These are phyloP conservation scores for Nycticebus coucang DNA, from an alignment of 2,113 vertebrate species.

Conservation along the genomic window DNA sequence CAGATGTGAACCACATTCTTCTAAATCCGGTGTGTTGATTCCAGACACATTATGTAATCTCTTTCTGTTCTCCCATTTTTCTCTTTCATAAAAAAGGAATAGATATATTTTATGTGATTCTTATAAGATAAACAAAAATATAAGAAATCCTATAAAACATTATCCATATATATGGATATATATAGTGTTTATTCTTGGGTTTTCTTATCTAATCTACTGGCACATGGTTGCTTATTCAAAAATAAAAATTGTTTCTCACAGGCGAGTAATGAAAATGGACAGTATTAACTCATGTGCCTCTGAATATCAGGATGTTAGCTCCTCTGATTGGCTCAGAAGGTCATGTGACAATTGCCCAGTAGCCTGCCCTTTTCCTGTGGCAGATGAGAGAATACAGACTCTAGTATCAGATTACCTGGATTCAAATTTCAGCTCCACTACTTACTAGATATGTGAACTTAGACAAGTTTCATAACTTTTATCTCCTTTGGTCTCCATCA, in stretches of 20 bases:
- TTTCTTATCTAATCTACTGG: neutral
- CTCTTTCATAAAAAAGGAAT: neutral
- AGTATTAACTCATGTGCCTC: neutral
- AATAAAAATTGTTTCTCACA: slow-evolving; percentile 29
- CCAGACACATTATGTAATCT: neutral
- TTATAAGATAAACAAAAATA: neutral
- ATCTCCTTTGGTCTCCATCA: slow-evolving; percentile 17
- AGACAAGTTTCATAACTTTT: neutral
- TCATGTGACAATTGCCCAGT: neutral
- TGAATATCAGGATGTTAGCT: neutral
- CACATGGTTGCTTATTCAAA: slow-evolving; percentile 6
- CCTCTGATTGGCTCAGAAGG: neutral
- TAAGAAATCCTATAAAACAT: neutral
- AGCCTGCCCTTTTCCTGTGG: neutral
- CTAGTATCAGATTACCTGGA: neutral
- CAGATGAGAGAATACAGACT: neutral
- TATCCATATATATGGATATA: neutral
- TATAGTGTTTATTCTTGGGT: neutral
- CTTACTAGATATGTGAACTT: neutral
- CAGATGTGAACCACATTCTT: neutral
- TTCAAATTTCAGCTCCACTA: slow-evolving; percentile 28
- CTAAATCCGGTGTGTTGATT: neutral
- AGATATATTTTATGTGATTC: neutral
- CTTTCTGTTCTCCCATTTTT: neutral
- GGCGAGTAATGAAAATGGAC: neutral